Evolutionary conservation across 1,140 invertebrate species (phyloP), one percentile per base, ranked within the genome.

Genomic region (Pseudomyrmex cubaensis): DNA sequence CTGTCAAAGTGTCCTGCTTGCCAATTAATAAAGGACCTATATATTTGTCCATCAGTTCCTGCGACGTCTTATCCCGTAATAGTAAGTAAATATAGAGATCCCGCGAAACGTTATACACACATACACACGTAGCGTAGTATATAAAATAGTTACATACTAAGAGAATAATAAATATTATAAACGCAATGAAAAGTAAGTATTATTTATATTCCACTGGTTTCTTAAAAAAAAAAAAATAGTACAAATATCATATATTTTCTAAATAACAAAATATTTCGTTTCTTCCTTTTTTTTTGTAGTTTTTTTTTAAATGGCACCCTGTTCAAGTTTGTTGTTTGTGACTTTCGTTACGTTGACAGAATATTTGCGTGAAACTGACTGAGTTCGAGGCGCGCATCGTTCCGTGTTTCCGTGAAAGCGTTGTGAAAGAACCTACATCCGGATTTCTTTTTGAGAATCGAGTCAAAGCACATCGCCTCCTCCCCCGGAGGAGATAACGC

Each of bases 1-100:
- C 90, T 90, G 83, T 90, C 88, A 86, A 90, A 90, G 86, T 92
- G 90, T 91, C 91, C 90, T 89, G 88, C 87, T 85, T 91, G 88
- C 91, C 91, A 92, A 93, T 93, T 93, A 93, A 92, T 92, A 92
- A 89, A 87, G 89, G 90, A 87, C 89, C 89, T 87, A 83, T 91
- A 84, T 92, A 84, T 92, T 91, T 92, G 87, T 89, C 85, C 87
- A 66, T 76, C 87, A 84, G 85, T 90, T 88, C 83, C 74, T 69
- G 20, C 70, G 66, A 63, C 82, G 86, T 92, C 91, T 93, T 93
- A 93, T 93, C 90, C 90, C 85, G 85, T 92, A 91, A 93, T 92
- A 92, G 90, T 90, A 86, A 92, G 90, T 89, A 92, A 92, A 93
- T 83, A 92, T 85, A 52, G 72, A 87, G 74, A 85, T 88, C 77